Percentiles rank a stretch among this genome's conserved stretches.
These are phyloP conservation scores for Delichon dasypus DNA, from an alignment of 2,797 vertebrate species.

Conservation along the genomic window DNA sequence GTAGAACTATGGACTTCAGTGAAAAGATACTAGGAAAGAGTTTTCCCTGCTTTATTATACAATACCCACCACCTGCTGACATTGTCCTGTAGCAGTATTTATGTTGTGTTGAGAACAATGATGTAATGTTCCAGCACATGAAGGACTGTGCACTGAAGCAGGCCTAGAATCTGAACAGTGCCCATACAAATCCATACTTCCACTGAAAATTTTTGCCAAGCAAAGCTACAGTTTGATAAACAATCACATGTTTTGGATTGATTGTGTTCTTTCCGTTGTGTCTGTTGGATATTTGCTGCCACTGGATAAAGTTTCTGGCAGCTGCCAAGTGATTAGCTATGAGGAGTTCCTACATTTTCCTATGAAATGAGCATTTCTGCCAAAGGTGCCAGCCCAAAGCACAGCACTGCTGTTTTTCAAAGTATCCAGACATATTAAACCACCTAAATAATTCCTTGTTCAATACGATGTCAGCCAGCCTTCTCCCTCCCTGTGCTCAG, in stretches of 20 bases:
- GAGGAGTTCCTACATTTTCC: background rate
- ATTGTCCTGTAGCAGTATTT: background rate
- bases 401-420: constrained; percentile 2
- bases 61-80: background rate
- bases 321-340: background rate
- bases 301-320: background rate
- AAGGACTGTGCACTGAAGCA: background rate
- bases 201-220: background rate
- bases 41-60: background rate
- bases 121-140: background rate
- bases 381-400: background rate
- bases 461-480: background rate
- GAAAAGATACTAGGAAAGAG: background rate
- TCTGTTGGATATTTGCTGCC: background rate
- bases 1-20: background rate
- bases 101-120: background rate
- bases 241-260: background rate
- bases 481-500: background rate
- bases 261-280: background rate
- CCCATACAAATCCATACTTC: background rate
- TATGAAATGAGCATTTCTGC: background rate
- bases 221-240: background rate
- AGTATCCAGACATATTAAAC: background rate
- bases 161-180: background rate
- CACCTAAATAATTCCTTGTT: background rate